A percentile compares a stretch with the other conserved stretches of the same genome.
Conservation (phyloP, 2,888 invertebrate genomes). For the Liposcelis brunnea region DNA sequence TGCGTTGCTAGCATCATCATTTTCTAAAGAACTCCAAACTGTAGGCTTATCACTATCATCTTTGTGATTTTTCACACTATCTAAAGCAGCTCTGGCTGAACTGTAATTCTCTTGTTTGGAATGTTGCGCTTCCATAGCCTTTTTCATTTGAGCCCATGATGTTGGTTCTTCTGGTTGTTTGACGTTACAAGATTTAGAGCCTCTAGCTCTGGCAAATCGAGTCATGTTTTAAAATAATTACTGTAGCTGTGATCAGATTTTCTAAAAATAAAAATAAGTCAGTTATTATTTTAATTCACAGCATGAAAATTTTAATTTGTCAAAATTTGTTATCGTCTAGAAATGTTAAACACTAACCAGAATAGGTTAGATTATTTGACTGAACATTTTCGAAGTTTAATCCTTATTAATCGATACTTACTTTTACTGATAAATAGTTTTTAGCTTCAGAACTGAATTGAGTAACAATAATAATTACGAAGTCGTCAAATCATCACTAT, state of each 20-base stretch:
- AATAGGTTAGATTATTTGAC: too few relatives aligned
- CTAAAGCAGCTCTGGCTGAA: not conserved
- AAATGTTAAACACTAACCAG: too few relatives aligned
- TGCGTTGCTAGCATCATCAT: slow-evolving; percentile 12
- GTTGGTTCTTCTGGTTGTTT: slow-evolving; percentile 48
- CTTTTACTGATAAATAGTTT: too few relatives aligned
- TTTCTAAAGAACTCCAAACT: slow-evolving; percentile 10
- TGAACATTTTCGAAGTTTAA: too few relatives aligned
- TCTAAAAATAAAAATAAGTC: not conserved
- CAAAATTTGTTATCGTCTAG: too few relatives aligned
- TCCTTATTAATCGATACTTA: too few relatives aligned
- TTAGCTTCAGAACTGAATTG: too few relatives aligned
- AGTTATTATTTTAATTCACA: too few relatives aligned
- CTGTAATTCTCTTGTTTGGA: slow-evolving; percentile 2
- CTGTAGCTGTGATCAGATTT: not conserved
- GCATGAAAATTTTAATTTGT: too few relatives aligned
- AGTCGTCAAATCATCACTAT: too few relatives aligned
- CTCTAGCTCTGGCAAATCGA: slow-evolving; percentile 53
- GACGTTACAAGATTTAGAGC: slow-evolving; percentile 57
- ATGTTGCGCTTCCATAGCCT: slow-evolving; percentile 18
- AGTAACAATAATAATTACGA: too few relatives aligned
- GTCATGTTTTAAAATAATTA: slow-evolving; percentile 36
- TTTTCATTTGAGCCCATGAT: slow-evolving; percentile 54
- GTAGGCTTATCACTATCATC: not conserved
- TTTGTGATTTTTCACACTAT: slow-evolving; percentile 2